Conservation (phyloP, 1,140 invertebrate species). For the Apis mellifera region Amel_HAv3.1 CM009934.2:6849001-6849500, state of each 20-base stretch:
- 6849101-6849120: no score
- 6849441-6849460: constrained; percentile 5
- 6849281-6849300: constrained; percentile 8
- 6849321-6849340: background rate
- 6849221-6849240: background rate
- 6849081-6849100: no score
- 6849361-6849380: background rate
- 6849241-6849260: background rate
- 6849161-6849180: background rate
- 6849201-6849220: background rate
- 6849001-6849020: no score
- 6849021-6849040: no score
- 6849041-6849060: no score
- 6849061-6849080: no score
- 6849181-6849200: background rate
- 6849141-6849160: no score
- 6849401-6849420: background rate
- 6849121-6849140: no score
- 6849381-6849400: background rate
- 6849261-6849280: constrained; percentile 1
- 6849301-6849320: no score
- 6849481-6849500: constrained; percentile 70
- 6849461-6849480: constrained; percentile 29
- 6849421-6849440: constrained; percentile 13
- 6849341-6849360: background rate